Evolutionary conservation across 2,888 invertebrate genomes (phyloP), one percentile per base, ranked within the genome.

Genomic region (Tanypteryx hageni): DNA sequence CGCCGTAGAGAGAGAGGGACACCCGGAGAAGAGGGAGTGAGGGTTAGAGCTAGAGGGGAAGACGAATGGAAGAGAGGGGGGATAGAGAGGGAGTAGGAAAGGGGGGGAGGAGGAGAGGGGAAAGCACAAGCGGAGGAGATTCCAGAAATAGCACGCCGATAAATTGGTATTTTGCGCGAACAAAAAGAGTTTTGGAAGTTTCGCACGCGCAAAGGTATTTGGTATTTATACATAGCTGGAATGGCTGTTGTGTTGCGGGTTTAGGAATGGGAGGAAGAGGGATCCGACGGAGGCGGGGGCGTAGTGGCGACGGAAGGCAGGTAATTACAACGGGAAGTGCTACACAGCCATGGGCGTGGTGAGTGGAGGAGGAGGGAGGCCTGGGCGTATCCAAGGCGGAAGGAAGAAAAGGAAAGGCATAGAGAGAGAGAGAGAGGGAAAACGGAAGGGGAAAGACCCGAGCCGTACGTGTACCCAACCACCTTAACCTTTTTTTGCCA

Each of bases 151-250:
- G 68, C 64, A 68, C 64, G 8, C 9, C 31, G 64, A 68, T 68
- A 68, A 89, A 64, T 89, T 64, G 89, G 89, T 64, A 59, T 59
- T 86, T 58, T 86, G 59, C 16, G 83, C 56, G 89, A 44, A 68
- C 64, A 64, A 64, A 89, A n/a, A 89, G 64, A 31, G 76, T 1
- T 44, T 44, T 44, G 44, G 44, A 44, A 44, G 44, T 44, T 44
- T 5, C 44, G 44, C 44, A 44, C 44, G 44, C 44, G 44, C 44
- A 44, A 44, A 44, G 44, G 44, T 44, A 44, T 44, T 44, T 44
- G 44, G 44, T 44, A 44, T 44, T 44, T 44, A 44, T 44, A 44
- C 44, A 44, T 44, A 44, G 44, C 44, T 44, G 44, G 44, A 44
- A 44, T 44, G 44, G 44, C 44, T 44, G 44, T 44, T 44, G 44